Evolutionary conservation across 2,888 invertebrate genomes (phyloP).

Genomic region (Platycheirus rosarum): DNA sequence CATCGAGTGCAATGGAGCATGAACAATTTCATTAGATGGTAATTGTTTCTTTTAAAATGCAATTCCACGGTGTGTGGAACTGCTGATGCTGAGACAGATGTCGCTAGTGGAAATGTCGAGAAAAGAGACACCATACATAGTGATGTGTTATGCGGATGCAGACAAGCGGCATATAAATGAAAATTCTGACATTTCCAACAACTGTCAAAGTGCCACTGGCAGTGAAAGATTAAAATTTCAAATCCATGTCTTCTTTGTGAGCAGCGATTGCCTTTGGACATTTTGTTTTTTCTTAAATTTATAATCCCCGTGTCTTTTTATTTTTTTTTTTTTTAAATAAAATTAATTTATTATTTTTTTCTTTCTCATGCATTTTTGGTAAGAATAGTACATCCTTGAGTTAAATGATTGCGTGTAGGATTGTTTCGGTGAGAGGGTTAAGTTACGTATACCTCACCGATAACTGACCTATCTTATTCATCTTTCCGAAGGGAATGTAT

Average conservation of each 20-base stretch:
- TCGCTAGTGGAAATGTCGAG: not conserved
- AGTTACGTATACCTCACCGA: slow-evolving; percentile 21
- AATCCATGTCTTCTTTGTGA: not conserved
- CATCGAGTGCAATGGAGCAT: slow-evolving; percentile 45
- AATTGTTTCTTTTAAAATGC: slow-evolving; percentile 66
- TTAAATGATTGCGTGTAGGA: slow-evolving; percentile 25
- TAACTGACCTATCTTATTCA: slow-evolving; percentile 45
- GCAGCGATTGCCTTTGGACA: not conserved
- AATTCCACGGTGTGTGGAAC: slow-evolving; percentile 25
- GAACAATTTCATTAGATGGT: slow-evolving; percentile 68
- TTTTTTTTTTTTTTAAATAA: slow-evolving; percentile 3
- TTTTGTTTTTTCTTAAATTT: not conserved
- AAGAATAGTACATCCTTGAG: slow-evolving; percentile 12
- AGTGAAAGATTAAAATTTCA: slow-evolving; percentile 40
- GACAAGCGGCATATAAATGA: slow-evolving; percentile 48
- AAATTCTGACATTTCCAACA: slow-evolving; percentile 61
- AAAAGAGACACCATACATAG: slow-evolving; percentile 44
- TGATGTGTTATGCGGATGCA: slow-evolving; percentile 63
- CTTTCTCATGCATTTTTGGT: not conserved
- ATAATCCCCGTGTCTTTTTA: not conserved
- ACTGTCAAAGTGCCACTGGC: slow-evolving; percentile 38
- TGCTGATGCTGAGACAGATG: not conserved
- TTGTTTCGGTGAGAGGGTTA: slow-evolving; percentile 9
- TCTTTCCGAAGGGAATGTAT: slow-evolving; percentile 46
- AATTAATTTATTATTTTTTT: slow-evolving; percentile 14